Conservation (phyloP, 1,140 invertebrate species). For the Drosophila insularis region DNA sequence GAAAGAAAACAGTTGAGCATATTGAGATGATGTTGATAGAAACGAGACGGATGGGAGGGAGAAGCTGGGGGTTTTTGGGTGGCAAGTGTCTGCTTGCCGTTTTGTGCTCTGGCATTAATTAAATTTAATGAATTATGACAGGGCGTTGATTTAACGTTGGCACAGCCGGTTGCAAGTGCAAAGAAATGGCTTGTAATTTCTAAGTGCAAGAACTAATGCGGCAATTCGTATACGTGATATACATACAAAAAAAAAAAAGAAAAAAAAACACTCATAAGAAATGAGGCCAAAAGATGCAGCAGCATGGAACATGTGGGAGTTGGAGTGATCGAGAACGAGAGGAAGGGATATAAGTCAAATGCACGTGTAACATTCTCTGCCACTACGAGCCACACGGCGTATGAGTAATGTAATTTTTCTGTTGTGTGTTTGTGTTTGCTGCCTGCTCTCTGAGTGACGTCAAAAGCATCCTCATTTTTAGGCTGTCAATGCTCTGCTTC, state of each 20-base stretch:
- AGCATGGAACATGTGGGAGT: neutral
- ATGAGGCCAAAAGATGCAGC: slow-evolving; percentile 7
- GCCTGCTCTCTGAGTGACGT: slow-evolving; percentile 10
- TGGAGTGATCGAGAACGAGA: neutral
- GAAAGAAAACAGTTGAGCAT: neutral
- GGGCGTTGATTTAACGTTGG: slow-evolving; percentile 66
- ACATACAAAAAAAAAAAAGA: neutral
- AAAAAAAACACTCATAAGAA: neutral
- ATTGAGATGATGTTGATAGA: too few relatives aligned
- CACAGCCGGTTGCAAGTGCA: slow-evolving; percentile 36
- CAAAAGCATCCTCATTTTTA: slow-evolving; percentile 6
- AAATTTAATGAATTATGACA: slow-evolving; percentile 76
- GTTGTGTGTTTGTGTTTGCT: slow-evolving; percentile 43
- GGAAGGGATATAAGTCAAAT: slow-evolving; percentile 33
- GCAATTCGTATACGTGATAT: slow-evolving; percentile 42
- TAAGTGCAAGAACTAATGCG: slow-evolving; percentile 34
- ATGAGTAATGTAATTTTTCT: slow-evolving; percentile 68
- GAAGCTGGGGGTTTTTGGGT: neutral
- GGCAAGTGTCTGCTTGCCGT: slow-evolving; percentile 1
- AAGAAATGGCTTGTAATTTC: slow-evolving; percentile 10
- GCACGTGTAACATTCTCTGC: slow-evolving; percentile 50
- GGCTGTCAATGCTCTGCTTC: slow-evolving; percentile 34
- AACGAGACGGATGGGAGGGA: too few relatives aligned
- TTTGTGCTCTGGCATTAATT: slow-evolving; percentile 56
- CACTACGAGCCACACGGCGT: slow-evolving; percentile 40